Conservation (phyloP, 2,113 vertebrate species). For the Odontophorus gujanensis region DNA sequence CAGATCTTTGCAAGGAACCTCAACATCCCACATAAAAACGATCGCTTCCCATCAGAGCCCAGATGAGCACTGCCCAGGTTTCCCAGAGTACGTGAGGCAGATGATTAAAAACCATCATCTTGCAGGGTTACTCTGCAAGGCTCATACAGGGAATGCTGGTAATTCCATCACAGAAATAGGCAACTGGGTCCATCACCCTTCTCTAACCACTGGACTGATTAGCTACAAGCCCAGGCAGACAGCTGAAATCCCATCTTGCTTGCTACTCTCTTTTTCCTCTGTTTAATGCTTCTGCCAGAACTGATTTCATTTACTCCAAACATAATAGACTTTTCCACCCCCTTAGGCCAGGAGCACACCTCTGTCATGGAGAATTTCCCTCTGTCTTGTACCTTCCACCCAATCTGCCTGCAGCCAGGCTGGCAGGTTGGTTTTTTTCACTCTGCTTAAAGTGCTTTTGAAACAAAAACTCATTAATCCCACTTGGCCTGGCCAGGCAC, state of each 20-base stretch:
- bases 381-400: conserved; percentile 24
- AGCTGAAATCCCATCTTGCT: background rate
- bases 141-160: background rate
- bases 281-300: conserved; percentile 42
- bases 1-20: background rate
- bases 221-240: background rate
- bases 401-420: background rate
- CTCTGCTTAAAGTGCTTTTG: conserved; percentile 23
- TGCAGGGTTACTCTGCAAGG: background rate
- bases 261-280: background rate
- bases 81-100: rapidly evolving
- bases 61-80: background rate
- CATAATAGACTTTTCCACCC: conserved; percentile 51
- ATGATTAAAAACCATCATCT: background rate
- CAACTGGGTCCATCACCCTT: background rate
- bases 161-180: background rate
- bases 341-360: conserved; percentile 51
- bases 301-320: conserved; percentile 28
- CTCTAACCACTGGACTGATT: background rate
- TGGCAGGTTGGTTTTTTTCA: conserved; percentile 10
- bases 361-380: conserved; percentile 67
- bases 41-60: rapidly evolving
- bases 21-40: background rate
- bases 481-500: background rate
- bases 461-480: conserved; percentile 60